A percentile compares a stretch with the other conserved stretches of the same genome.
Evolutionary conservation across 2,888 invertebrate genomes (phyloP).

Genomic region (Volucella bombylans): DNA sequence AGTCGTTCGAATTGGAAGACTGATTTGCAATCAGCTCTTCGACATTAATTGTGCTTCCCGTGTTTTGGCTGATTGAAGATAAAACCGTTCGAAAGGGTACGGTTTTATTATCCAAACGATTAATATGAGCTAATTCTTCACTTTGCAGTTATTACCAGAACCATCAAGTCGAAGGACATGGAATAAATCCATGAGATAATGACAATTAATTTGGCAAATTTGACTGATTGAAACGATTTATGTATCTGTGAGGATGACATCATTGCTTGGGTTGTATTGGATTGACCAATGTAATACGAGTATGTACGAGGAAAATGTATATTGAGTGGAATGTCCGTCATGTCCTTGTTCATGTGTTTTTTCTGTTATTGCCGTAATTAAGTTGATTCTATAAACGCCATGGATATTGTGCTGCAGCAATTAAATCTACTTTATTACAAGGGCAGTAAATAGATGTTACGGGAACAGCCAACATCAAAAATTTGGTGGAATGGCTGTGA

Average conservation of each 20-base stretch:
- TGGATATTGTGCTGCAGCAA: too few relatives aligned
- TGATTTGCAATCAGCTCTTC: conserved; percentile 49
- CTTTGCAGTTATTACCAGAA: conserved; percentile 27
- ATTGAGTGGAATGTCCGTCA: too few relatives aligned
- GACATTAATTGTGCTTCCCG: conserved; percentile 27
- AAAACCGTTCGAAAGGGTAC: conserved; percentile 17
- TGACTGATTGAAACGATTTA: conserved; percentile 44
- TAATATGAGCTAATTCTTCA: conserved; percentile 47
- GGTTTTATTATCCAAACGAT: conserved; percentile 47
- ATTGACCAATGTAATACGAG: too few relatives aligned
- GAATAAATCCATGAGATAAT: conserved; percentile 27
- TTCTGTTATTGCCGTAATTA: too few relatives aligned
- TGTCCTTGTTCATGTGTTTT: too few relatives aligned
- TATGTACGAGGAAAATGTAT: too few relatives aligned
- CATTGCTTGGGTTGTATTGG: too few relatives aligned
- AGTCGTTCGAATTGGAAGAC: conserved; percentile 36
- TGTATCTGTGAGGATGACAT: not conserved
- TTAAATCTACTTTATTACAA: too few relatives aligned
- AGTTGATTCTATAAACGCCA: too few relatives aligned
- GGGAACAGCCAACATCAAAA: too few relatives aligned
- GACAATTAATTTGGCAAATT: conserved; percentile 59
- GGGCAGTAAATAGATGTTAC: too few relatives aligned
- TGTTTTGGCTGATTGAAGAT: not conserved
- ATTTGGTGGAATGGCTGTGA: too few relatives aligned
- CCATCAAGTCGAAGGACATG: not conserved